These are phyloP conservation scores for Sciurus vulgaris DNA, from an alignment of 2,797 vertebrate genomes.

Conservation along the genomic window DNA sequence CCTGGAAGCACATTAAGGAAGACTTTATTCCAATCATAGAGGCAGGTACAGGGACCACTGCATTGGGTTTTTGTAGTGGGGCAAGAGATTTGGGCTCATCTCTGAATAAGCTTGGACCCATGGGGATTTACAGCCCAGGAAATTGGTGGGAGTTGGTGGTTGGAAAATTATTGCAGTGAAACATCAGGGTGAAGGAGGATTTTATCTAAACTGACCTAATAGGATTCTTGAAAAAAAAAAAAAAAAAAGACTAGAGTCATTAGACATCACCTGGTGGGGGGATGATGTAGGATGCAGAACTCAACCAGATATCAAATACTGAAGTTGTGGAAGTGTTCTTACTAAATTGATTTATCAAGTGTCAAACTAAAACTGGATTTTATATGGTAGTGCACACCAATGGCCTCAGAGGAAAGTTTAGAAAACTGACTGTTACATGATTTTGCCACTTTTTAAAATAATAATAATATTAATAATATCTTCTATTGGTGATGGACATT, in stretches of 20 bases:
- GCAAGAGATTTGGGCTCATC: background rate
- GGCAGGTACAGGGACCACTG: too few relatives aligned
- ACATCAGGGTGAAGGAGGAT: too few relatives aligned
- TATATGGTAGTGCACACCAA: background rate
- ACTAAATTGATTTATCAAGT: background rate
- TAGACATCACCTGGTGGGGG: background rate
- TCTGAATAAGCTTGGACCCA: background rate
- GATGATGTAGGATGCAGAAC: background rate
- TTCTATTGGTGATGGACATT: background rate
- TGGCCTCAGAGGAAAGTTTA: background rate
- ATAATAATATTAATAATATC: too few relatives aligned
- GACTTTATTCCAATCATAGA: background rate
- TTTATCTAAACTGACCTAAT: background rate
- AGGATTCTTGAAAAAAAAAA: background rate
- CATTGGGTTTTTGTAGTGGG: background rate
- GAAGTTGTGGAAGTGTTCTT: background rate
- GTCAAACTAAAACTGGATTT: background rate
- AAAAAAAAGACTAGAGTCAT: background rate
- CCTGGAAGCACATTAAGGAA: background rate
- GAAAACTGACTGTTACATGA: background rate
- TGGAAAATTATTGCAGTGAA: background rate
- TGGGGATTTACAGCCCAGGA: background rate
- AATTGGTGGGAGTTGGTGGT: background rate
- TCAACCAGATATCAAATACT: background rate
- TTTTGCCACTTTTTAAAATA: background rate